Conservation (phyloP, 2,888 invertebrate genomes). For the Patella caerulea region DNA sequence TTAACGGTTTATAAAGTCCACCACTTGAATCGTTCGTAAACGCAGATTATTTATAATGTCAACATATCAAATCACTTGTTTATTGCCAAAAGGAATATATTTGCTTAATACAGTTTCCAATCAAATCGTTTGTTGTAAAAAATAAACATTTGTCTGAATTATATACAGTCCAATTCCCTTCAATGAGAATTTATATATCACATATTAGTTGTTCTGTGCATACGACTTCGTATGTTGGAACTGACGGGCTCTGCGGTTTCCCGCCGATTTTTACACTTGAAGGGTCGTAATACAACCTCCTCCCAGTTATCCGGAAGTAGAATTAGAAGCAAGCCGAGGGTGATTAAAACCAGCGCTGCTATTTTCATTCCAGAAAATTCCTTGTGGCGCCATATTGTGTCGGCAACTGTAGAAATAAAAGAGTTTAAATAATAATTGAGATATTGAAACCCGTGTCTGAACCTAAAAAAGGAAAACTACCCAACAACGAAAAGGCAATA, state of each 20-base stretch:
- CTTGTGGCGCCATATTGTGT: slow-evolving; percentile 73
- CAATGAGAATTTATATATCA: too few species aligned
- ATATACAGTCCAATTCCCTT: too few species aligned
- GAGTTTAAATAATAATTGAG: background rate
- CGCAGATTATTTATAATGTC: too few species aligned
- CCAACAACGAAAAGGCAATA: background rate
- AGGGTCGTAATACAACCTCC: slow-evolving; percentile 26
- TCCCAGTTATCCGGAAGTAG: slow-evolving; percentile 97
- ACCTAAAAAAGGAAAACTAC: background rate
- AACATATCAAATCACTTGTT: too few species aligned
- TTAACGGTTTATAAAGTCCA: too few species aligned
- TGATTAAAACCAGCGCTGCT: slow-evolving; percentile 92
- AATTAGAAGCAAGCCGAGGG: slow-evolving; percentile 91
- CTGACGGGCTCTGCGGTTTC: slow-evolving; percentile 23
- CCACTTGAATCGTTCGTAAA: too few species aligned
- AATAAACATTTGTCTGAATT: too few species aligned
- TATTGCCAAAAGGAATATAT: too few species aligned
- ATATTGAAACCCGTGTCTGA: background rate
- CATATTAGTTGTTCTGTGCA: slow-evolving; percentile 29
- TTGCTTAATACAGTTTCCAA: too few species aligned
- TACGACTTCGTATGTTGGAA: slow-evolving; percentile 30
- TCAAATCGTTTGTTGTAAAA: too few species aligned
- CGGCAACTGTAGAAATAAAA: slow-evolving; percentile 34
- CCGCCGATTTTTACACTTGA: slow-evolving; percentile 24
- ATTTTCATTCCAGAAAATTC: slow-evolving; percentile 95